Percentiles rank a stretch among this genome's conserved stretches.
Evolutionary conservation across 2,113 vertebrate genomes (phyloP).

Genomic region (Pardalotus punctatus): DNA sequence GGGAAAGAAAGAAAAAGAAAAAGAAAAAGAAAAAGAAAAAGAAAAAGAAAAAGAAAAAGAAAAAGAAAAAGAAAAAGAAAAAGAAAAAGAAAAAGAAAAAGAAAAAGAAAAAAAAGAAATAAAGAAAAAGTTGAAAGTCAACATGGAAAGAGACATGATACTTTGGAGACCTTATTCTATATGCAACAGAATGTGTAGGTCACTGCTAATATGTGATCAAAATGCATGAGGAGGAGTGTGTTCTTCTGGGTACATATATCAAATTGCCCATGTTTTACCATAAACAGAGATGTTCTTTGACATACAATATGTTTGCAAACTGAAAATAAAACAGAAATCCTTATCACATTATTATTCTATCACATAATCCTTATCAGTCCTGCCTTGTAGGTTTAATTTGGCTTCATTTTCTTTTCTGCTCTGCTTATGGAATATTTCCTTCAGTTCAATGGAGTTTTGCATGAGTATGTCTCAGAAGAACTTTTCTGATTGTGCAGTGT

Average conservation of each 20-base stretch:
- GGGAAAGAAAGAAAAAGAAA: accelerated
- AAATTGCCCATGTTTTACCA: neutral
- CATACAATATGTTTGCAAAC: neutral
- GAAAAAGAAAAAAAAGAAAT: accelerated
- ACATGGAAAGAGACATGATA: neutral
- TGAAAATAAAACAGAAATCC: neutral
- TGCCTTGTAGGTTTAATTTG: neutral
- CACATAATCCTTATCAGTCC: neutral
- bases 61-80: accelerated
- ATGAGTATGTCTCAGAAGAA: neutral
- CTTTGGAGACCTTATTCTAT: neutral
- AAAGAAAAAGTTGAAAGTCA: neutral
- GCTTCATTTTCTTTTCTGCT: neutral
- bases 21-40: neutral
- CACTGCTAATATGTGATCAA: neutral
- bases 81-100: neutral
- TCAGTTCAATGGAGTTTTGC: neutral
- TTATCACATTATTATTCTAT: neutral
- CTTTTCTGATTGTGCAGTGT: neutral
- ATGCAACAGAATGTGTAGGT: neutral
- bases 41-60: neutral
- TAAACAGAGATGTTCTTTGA: neutral
- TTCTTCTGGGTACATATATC: neutral
- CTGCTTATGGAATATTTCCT: neutral
- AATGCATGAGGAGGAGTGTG: neutral